Percentiles rank a stretch among this genome's conserved stretches.
Conservation (phyloP, 2,797 vertebrate species). For the Schizopygopsis pylzovi region DNA sequence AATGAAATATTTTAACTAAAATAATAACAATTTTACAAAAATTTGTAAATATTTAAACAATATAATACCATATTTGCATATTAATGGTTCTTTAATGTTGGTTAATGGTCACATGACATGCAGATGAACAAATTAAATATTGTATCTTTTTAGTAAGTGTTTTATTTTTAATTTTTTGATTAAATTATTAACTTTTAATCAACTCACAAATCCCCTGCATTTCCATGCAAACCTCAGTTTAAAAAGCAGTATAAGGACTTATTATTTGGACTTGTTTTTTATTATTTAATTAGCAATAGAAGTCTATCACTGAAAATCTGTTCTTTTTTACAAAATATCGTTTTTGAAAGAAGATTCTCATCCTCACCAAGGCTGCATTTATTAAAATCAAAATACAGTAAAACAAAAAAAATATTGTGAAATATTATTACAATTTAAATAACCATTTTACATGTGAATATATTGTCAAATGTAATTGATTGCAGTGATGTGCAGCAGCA, state of each 20-base stretch:
- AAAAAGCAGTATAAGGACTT: neutral
- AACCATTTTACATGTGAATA: neutral
- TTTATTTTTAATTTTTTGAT: neutral
- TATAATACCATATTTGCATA: neutral
- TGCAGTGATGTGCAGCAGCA: neutral
- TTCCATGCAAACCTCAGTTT: neutral
- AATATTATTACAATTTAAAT: neutral
- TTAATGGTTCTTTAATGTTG: neutral
- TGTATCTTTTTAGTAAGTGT: too few species aligned
- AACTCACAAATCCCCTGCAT: neutral
- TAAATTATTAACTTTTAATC: neutral
- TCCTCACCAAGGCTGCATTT: neutral
- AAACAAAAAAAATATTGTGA: neutral
- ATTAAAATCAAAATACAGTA: neutral
- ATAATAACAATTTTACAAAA: neutral
- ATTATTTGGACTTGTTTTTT: too few species aligned
- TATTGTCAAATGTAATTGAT: neutral
- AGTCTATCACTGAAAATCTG: neutral
- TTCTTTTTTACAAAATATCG: neutral
- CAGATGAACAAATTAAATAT: neutral
- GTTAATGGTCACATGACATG: neutral
- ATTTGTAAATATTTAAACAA: neutral
- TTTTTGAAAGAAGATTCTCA: neutral
- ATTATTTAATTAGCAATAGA: too few species aligned
- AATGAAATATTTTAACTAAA: too few species aligned